These are phyloP conservation scores for Melanotaenia nigrans DNA, from an alignment of 2,797 vertebrate species.

Conservation along the genomic window DNA sequence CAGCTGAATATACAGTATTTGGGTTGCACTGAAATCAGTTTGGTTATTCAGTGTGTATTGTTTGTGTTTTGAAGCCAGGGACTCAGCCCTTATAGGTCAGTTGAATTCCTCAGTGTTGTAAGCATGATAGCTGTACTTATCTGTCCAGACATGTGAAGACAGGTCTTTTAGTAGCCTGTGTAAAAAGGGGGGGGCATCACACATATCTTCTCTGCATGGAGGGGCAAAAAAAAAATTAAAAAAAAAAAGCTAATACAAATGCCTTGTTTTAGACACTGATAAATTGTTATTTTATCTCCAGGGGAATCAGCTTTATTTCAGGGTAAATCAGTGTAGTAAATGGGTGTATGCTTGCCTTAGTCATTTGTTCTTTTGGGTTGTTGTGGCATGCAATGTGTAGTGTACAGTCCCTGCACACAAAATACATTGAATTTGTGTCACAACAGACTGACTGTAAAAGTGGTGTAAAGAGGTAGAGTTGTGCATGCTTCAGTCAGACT, in stretches of 20 bases:
- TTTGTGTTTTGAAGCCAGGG: background rate
- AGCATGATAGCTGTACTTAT: background rate
- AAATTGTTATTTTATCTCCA: background rate
- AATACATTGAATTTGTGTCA: conserved; percentile 15
- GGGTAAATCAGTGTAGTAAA: background rate
- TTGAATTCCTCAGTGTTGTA: background rate
- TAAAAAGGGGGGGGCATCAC: no score
- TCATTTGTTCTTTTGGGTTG: conserved; percentile 42
- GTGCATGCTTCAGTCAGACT: conserved; percentile 37
- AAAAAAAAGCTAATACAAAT: background rate
- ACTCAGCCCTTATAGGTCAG: background rate
- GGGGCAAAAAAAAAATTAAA: no score
- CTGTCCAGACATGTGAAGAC: background rate
- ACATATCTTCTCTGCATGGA: background rate
- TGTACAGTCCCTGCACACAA: conserved; percentile 41
- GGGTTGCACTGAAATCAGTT: background rate
- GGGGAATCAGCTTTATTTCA: background rate
- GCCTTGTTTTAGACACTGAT: background rate
- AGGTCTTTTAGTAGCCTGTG: background rate
- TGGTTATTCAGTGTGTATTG: background rate
- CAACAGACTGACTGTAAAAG: conserved; percentile 38
- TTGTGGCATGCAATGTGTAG: conserved; percentile 19
- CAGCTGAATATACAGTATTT: background rate
- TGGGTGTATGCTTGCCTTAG: conserved; percentile 30
- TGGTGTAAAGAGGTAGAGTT: conserved; percentile 38